Percentiles rank a stretch among this genome's conserved stretches.
These are phyloP conservation scores for Anoplolepis gracilipes DNA, from an alignment of 1,140 invertebrate species.

Conservation along the genomic window DNA sequence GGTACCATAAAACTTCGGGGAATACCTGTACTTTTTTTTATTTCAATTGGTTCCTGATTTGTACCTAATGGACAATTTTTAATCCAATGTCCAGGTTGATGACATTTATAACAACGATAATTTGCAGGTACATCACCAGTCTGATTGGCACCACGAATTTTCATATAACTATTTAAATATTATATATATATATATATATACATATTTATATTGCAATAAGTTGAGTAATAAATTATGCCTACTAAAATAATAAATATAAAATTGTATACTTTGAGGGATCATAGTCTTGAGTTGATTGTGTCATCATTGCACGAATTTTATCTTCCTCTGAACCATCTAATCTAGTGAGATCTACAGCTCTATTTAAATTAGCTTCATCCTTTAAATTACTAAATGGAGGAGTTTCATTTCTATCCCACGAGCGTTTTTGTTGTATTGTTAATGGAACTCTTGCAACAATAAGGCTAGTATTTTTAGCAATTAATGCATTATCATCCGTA, in stretches of 20 bases:
- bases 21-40: constrained; percentile 98
- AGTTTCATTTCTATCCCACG: constrained; percentile 88
- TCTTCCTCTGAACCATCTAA: constrained; percentile 98
- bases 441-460: constrained; percentile 97
- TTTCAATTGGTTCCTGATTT: constrained; percentile 90
- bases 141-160: constrained; percentile 94
- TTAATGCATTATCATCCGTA: constrained; percentile 94
- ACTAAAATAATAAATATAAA: neutral
- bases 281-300: constrained; percentile 98
- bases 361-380: constrained; percentile 87
- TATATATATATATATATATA: neutral
- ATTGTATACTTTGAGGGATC: constrained; percentile 95
- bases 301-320: constrained; percentile 98
- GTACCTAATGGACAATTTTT: constrained; percentile 94
- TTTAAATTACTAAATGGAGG: constrained; percentile 84
- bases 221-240: too few relatives aligned
- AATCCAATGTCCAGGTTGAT: constrained; percentile 97
- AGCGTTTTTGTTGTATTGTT: constrained; percentile 91
- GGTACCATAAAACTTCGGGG: constrained; percentile 98
- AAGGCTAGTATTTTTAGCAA: constrained; percentile 99
- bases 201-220: neutral
- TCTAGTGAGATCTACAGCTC: constrained; percentile 93
- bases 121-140: constrained; percentile 94
- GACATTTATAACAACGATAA: constrained; percentile 97
- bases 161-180: constrained; percentile 90